These are phyloP conservation scores for Drosophila cracens DNA, from an alignment of 2,888 invertebrate species.

Conservation along the genomic window DNA sequence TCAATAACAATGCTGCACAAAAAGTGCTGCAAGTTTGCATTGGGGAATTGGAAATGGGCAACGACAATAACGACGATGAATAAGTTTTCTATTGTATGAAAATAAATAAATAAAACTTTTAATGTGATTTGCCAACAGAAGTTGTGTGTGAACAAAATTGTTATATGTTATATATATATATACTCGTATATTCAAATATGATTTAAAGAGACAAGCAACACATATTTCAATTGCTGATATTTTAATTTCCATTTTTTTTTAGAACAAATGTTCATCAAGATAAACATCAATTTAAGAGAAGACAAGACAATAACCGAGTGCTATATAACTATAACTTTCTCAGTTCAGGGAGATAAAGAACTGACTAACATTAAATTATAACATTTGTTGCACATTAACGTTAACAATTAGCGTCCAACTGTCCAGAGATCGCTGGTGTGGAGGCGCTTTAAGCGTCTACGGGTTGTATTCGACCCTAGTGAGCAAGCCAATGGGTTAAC, in stretches of 20 bases:
- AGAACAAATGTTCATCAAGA: no score
- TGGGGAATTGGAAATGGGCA: slow-evolving; percentile 8
- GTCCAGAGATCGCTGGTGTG: no score
- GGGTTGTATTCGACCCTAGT: no score
- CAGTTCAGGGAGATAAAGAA: no score
- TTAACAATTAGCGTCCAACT: no score
- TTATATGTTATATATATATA: background rate
- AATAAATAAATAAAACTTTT: background rate
- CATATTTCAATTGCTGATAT: background rate
- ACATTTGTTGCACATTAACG: no score
- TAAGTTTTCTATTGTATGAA: slow-evolving; percentile 17
- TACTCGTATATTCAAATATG: background rate
- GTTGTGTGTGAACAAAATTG: background rate
- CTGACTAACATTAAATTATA: no score
- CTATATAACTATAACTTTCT: no score
- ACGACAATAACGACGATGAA: slow-evolving; percentile 17
- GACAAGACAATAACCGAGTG: no score
- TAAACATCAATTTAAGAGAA: no score
- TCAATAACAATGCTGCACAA: slow-evolving; percentile 24
- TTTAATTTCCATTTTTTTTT: background rate
- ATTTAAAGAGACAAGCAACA: background rate
- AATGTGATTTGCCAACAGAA: background rate
- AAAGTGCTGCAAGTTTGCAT: slow-evolving; percentile 1
- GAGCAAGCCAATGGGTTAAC: no score
- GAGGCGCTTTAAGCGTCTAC: no score